A percentile compares a stretch with the other conserved stretches of the same genome.
Conservation (phyloP, 2,113 vertebrate species). For the Passer montanus region DNA sequence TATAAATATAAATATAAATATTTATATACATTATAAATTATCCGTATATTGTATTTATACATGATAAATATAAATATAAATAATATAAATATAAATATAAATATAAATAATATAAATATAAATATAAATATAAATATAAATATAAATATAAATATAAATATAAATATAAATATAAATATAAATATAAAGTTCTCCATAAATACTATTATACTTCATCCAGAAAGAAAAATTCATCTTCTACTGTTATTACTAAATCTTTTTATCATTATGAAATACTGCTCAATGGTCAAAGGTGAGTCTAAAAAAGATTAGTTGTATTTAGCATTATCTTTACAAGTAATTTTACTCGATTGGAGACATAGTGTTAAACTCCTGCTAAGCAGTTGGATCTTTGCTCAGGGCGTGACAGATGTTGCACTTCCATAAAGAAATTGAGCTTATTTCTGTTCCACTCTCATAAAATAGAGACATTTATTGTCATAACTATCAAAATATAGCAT, state of each 20-base stretch:
- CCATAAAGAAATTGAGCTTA: not conserved
- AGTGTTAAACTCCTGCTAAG: not conserved
- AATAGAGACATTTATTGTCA: not conserved
- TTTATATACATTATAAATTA: too few relatives aligned
- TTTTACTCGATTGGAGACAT: not conserved
- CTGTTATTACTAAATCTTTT: not conserved
- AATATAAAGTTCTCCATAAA: not conserved
- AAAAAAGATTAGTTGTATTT: not conserved
- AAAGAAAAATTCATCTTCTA: not conserved
- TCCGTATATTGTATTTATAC: too few relatives aligned
- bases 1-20: too few relatives aligned
- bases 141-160: too few relatives aligned
- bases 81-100: too few relatives aligned
- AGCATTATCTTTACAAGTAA: not conserved
- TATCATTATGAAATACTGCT: not conserved
- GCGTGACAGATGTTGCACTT: not conserved
- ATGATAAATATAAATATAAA: too few relatives aligned
- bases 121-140: too few relatives aligned
- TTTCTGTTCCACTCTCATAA: not conserved
- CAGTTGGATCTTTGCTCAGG: not conserved
- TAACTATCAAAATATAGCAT: not conserved
- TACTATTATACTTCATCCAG: not conserved
- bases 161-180: not conserved
- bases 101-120: too few relatives aligned
- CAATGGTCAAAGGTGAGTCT: not conserved